Conservation (phyloP, 2,797 vertebrate species). For the Coluber constrictor region DNA sequence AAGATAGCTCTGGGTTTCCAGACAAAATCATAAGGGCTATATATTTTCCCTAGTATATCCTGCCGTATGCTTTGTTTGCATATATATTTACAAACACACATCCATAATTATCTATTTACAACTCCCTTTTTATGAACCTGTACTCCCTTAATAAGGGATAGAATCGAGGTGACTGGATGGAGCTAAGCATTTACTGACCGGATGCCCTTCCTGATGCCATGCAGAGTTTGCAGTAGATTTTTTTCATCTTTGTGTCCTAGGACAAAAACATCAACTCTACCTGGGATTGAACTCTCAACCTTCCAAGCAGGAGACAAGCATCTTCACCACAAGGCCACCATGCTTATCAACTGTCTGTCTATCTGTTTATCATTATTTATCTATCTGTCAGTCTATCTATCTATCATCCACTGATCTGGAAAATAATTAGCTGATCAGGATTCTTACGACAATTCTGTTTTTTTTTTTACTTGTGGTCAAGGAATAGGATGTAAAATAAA, state of each 20-base stretch:
- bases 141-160: neutral
- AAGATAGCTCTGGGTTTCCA: neutral
- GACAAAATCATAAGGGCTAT: neutral
- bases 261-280: neutral
- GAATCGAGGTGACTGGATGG: neutral
- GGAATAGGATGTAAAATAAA: neutral
- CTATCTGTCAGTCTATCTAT: too few relatives aligned
- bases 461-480: neutral
- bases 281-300: neutral
- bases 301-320: neutral
- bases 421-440: neutral
- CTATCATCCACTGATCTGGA: too few relatives aligned
- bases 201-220: neutral
- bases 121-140: neutral
- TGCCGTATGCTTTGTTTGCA: neutral
- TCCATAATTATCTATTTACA: neutral
- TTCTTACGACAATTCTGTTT: neutral
- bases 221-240: neutral
- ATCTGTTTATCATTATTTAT: too few relatives aligned
- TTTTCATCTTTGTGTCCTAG: neutral
- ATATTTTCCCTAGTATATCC: neutral
- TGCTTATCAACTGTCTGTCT: neutral
- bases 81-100: neutral
- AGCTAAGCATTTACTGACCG: neutral
- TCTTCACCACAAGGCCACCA: neutral